Evolutionary conservation across 2,888 invertebrate species (phyloP), one percentile per base, ranked within the genome.

Genomic region (Macroteleia sp.): DNA sequence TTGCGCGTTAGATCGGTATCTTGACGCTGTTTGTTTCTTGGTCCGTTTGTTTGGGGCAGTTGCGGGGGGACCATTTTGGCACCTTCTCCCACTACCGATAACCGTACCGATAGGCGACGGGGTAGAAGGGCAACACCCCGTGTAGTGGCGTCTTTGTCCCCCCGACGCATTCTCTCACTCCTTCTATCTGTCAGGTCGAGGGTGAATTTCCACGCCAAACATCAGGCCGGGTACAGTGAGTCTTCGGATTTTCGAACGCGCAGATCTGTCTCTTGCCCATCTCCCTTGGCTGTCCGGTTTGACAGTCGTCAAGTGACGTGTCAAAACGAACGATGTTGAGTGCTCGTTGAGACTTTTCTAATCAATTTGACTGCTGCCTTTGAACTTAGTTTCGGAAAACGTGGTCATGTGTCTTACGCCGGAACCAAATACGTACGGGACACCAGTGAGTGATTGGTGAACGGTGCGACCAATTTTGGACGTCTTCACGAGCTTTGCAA

Each of bases 381-480:
- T 12, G 36, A 16, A 36, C 36, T 41, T 17, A 10, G 6, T 30
- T 52, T 28, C 34, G 54, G 66, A 25, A 22, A 54, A 52, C 44
- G 61, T 46, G 54, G 67, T 46, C 69, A 69, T 69, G 69, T 70
- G 52, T 32, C 25, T 25, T 73, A 77, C 61, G 64, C 57, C 59
- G 71, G 39, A 46, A 46, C 48, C 48, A 41, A 17, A 36, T 19
- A 19, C 28, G 46, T 66, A 41, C 28, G 46, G 67, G 50, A 62
- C 64, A 69, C 73, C 61, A 52, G 79, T 67, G 81, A 76, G 81
- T 79, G 78, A 71, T 66, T 71, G 70, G 79, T 81, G 78, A 77
- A 48, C 59, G 54, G 48, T 64, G 76, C 17, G 17, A 48, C 42
- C 56, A 12, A 54, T 42, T 46, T 28, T 22, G 32, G 32, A 50